phyloP scores from a whole-genome alignment of 1,140 invertebrate genomes.

The Teleopsis dalmanni region DNA sequence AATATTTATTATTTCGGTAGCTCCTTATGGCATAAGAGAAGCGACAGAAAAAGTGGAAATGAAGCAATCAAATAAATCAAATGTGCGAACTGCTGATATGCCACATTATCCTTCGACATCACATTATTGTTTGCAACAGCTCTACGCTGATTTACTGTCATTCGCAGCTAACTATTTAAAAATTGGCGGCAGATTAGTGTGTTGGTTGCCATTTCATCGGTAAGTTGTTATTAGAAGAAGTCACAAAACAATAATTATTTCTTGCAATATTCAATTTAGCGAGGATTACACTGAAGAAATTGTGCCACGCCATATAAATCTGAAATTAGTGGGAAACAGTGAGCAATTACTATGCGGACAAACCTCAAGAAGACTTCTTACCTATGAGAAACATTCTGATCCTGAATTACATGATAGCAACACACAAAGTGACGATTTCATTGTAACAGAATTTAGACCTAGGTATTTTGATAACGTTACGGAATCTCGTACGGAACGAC shows the following conservation, averaged over 20 bases:
- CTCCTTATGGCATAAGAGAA: conserved; percentile 93
- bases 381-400: conserved; percentile 73
- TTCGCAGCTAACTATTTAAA: conserved; percentile 73
- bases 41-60: conserved; percentile 77
- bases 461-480: conserved; percentile 59
- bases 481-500: conserved; percentile 53
- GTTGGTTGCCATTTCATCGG: conserved; percentile 86
- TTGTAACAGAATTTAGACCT: conserved; percentile 25
- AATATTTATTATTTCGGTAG: conserved; percentile 46
- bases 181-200: conserved; percentile 72
- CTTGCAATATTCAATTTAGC: conserved; percentile 46
- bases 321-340: conserved; percentile 70
- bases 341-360: conserved; percentile 76
- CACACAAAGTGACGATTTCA: neutral
- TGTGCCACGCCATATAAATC: conserved; percentile 71
- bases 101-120: conserved; percentile 67
- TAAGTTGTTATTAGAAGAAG: conserved; percentile 32
- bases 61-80: conserved; percentile 50
- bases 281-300: conserved; percentile 65
- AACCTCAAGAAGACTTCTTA: conserved; percentile 74
- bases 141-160: conserved; percentile 74
- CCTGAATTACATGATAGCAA: neutral
- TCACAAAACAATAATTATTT: conserved; percentile 1
- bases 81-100: conserved; percentile 20
- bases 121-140: conserved; percentile 71